Evolutionary conservation across 2,797 vertebrate genomes (phyloP).

Genomic region (Bufotes viridis): DNA sequence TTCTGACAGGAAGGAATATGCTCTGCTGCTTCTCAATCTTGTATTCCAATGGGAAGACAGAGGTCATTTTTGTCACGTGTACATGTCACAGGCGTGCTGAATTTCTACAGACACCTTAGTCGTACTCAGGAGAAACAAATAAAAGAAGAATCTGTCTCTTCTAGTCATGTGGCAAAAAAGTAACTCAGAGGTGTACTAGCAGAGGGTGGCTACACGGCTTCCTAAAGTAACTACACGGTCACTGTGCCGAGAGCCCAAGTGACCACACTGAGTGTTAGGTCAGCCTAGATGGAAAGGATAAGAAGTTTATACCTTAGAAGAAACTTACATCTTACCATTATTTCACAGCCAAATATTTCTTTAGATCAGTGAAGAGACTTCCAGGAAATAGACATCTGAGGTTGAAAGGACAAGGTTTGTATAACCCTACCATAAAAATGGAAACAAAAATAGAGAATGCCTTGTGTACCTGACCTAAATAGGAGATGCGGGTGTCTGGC

Average conservation of each 20-base stretch:
- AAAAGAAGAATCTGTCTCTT: not conserved
- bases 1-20: constrained; percentile 22
- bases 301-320: not conserved
- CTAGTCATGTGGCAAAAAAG: constrained; percentile 43
- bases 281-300: not conserved
- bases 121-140: not conserved
- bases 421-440: not conserved
- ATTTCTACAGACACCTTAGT: constrained; percentile 13
- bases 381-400: not conserved
- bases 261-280: not conserved
- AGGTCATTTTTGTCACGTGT: constrained; percentile 12
- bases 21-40: constrained; percentile 15
- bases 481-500: not conserved
- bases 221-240: not conserved
- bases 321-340: not conserved
- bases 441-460: not conserved
- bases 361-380: not conserved
- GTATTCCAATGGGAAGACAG: not conserved
- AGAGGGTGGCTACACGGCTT: not conserved
- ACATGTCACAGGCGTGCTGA: constrained; percentile 3
- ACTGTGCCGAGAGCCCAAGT: not conserved
- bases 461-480: not conserved
- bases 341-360: not conserved
- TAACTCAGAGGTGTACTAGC: not conserved
- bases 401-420: not conserved